Conservation (phyloP, 2,888 invertebrate genomes). For the Oxycera nigricornis region DNA sequence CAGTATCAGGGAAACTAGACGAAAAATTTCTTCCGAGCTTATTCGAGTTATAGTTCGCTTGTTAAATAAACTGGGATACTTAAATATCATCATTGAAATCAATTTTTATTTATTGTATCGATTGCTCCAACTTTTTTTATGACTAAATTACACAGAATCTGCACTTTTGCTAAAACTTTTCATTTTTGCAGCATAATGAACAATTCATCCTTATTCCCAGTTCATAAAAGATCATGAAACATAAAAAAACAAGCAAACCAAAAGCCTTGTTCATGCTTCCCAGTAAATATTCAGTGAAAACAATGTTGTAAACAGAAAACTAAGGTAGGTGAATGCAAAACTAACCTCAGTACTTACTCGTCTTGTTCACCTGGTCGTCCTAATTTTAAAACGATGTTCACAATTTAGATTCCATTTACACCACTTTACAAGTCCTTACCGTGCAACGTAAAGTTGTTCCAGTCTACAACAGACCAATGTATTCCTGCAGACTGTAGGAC, state of each 20-base stretch:
- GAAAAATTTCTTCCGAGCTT: no score
- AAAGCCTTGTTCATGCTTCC: not conserved
- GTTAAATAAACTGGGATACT: no score
- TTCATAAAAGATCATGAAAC: no score
- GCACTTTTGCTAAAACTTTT: no score
- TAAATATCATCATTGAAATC: no score
- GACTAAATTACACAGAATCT: no score
- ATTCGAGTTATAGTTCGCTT: no score
- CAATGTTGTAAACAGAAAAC: not conserved
- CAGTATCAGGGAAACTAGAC: no score
- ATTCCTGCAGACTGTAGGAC: not conserved
- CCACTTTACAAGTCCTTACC: slow-evolving; percentile 30
- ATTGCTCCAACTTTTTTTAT: no score
- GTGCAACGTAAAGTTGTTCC: slow-evolving; percentile 20
- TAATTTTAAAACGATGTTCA: slow-evolving; percentile 32
- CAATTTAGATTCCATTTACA: slow-evolving; percentile 33
- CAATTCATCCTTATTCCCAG: no score
- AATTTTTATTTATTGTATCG: no score
- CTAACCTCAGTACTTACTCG: not conserved
- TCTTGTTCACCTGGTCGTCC: slow-evolving; percentile 28
- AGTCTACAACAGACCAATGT: not conserved
- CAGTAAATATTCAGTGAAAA: not conserved
- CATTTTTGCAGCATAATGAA: no score
- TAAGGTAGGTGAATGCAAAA: not conserved
- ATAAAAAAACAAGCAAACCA: not conserved